A percentile compares a stretch with the other conserved stretches of the same genome.
phyloP scores from a whole-genome alignment of 2,113 vertebrate genomes.

The Tachuris rubrigastra region DNA sequence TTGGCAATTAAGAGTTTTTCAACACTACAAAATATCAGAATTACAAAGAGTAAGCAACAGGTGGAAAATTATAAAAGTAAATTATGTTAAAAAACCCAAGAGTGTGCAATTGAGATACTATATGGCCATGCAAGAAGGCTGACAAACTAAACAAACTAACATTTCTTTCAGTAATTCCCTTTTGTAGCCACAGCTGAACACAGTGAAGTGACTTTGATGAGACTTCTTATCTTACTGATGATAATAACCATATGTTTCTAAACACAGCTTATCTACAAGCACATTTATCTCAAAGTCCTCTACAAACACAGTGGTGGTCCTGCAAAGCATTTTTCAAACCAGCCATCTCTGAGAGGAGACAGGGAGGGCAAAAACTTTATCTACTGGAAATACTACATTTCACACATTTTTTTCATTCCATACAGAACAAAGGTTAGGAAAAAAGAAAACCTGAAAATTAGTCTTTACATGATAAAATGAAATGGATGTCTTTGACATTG shows the following conservation, averaged over 20 bases:
- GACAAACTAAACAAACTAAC: background rate
- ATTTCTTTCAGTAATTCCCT: background rate
- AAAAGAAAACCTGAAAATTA: background rate
- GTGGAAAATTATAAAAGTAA: background rate
- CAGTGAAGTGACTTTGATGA: background rate
- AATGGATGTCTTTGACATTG: background rate
- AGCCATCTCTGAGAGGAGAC: background rate
- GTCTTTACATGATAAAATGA: background rate
- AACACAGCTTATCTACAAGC: slow-evolving; percentile 9
- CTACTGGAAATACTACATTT: slow-evolving; percentile 30
- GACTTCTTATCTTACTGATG: background rate
- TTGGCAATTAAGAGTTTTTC: slow-evolving; percentile 2
- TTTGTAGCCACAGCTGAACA: background rate
- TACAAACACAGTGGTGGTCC: background rate
- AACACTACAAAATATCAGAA: background rate
- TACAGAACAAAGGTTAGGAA: background rate
- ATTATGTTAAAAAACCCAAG: background rate
- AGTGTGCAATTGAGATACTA: background rate
- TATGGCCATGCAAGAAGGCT: background rate
- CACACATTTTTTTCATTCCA: slow-evolving; percentile 40
- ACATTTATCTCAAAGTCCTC: slow-evolving; percentile 6
- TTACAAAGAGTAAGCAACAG: background rate
- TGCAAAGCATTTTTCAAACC: slow-evolving; percentile 18
- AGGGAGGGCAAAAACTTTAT: background rate
- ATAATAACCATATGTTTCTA: background rate